Evolutionary conservation across 2,888 invertebrate species (phyloP).

Genomic region (Tipula vernalis): DNA sequence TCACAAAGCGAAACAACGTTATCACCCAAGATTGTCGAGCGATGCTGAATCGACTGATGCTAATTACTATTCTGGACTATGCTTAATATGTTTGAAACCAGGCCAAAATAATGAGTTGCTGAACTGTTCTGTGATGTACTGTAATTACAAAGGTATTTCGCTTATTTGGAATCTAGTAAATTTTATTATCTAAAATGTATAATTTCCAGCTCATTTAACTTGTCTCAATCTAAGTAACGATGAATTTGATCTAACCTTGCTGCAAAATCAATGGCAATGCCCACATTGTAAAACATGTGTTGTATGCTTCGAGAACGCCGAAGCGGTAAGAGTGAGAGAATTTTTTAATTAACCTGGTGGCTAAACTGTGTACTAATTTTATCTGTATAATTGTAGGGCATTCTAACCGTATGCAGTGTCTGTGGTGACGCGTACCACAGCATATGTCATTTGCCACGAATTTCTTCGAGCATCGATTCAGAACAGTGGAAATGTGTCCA

Average conservation of each 20-base stretch:
- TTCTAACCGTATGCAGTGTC: conserved; percentile 63
- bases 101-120: conserved; percentile 12
- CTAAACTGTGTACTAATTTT: background rate
- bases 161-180: background rate
- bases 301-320: conserved; percentile 64
- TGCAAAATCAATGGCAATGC: conserved; percentile 57
- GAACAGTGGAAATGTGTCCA: conserved; percentile 60
- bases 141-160: conserved; percentile 13
- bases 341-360: conserved; percentile 20
- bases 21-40: background rate
- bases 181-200: background rate
- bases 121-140: conserved; percentile 14
- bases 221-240: conserved; percentile 57
- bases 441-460: conserved; percentile 61
- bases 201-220: conserved; percentile 46
- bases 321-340: conserved; percentile 44
- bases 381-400: conserved; percentile 40
- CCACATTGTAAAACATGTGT: conserved; percentile 81
- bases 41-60: background rate
- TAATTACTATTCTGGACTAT: conserved; percentile 13
- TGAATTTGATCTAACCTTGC: conserved; percentile 41
- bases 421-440: conserved; percentile 81
- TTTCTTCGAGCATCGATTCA: conserved; percentile 43
- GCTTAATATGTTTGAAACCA: conserved; percentile 16
- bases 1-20: background rate